These are phyloP conservation scores for Tinea semifulvella DNA, from an alignment of 2,888 invertebrate species.

Conservation along the genomic window DNA sequence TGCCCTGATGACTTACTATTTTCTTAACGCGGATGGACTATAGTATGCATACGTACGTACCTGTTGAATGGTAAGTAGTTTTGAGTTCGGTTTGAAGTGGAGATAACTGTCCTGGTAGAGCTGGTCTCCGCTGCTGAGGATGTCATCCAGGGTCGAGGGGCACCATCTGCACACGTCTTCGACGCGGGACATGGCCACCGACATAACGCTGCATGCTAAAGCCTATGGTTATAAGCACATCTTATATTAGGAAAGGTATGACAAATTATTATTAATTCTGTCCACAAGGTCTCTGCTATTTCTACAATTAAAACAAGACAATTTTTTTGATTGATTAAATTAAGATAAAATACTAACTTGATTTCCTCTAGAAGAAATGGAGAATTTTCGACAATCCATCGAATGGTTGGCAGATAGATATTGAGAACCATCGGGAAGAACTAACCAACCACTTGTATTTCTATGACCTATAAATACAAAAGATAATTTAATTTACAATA, in stretches of 20 bases:
- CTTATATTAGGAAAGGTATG: too few species aligned
- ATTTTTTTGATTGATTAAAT: too few species aligned
- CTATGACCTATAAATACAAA: slow-evolving; percentile 33
- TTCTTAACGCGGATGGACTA: too few species aligned
- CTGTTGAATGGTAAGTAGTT: slow-evolving; percentile 39
- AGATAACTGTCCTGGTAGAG: slow-evolving; percentile 69
- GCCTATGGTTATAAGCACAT: too few species aligned
- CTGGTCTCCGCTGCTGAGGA: slow-evolving; percentile 66
- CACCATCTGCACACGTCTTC: slow-evolving; percentile 65
- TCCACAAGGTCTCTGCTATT: too few species aligned
- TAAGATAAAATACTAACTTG: slow-evolving; percentile 30
- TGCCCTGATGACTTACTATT: too few species aligned
- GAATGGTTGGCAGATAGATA: slow-evolving; percentile 55
- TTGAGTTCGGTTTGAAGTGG: slow-evolving; percentile 46
- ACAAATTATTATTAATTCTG: too few species aligned
- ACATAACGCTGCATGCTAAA: slow-evolving; percentile 53
- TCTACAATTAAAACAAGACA: too few species aligned
- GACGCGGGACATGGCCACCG: slow-evolving; percentile 63
- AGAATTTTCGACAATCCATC: slow-evolving; percentile 49
- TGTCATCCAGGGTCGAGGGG: slow-evolving; percentile 56
- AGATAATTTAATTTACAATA: too few species aligned
- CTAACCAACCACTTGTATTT: slow-evolving; percentile 51
- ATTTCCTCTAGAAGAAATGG: slow-evolving; percentile 48
- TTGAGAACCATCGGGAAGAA: slow-evolving; percentile 45
- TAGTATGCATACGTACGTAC: slow-evolving; percentile 28